Base-by-base conservation (phyloP, 2,797 vertebrate species). In the Acanthurus leucopareius region DNA sequence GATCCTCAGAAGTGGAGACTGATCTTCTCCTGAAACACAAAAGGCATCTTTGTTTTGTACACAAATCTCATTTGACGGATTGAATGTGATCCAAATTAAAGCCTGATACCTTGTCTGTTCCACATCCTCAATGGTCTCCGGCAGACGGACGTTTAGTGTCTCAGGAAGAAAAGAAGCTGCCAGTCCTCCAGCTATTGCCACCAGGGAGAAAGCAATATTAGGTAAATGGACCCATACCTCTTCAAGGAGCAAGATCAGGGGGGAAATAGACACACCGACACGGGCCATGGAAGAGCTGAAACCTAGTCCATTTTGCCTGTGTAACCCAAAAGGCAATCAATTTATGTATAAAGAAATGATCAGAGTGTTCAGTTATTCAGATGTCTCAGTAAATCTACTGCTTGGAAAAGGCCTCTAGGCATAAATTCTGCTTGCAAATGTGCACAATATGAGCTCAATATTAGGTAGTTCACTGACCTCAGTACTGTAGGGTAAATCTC, bases 401-500 rank as follows among this genome's bases (percentile, higher is more conserved):
- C 19, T 17, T n/a, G 11, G 13, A 32, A 10, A 48, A 60, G 20
- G 3, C 32, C 3, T 69, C 2, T 51, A n/a, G n/a, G 42, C 53
- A 57, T n/a, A 13, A 5, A 51, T 35, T 8, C 38, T 47, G 16
- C 25, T 20, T 44, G 14, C 25, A n/a, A 45, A 73, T 69, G 7
- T 65, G 22, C 15, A 62, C 56, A 47, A 38, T 45, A 49, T 14
- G 17, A 38, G 3, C 7, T 75, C 0, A 11, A 2, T 9, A 59
- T 48, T 14, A 20, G 16, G 40, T 38, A 72, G 48, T 51, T 56
- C 35, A 80, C 88, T 90, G 86, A 97, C 97, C 97, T 96, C 82
- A 97, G 86, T 7, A 97, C 92, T 0, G 97, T 97, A 7, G 97
- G 97, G 67, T 95, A 97, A 57, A 98, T 91, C 82, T 98, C 97